Evolutionary conservation across 2,797 vertebrate genomes (phyloP).

Genomic region (Notamacropus eugenii): DNA sequence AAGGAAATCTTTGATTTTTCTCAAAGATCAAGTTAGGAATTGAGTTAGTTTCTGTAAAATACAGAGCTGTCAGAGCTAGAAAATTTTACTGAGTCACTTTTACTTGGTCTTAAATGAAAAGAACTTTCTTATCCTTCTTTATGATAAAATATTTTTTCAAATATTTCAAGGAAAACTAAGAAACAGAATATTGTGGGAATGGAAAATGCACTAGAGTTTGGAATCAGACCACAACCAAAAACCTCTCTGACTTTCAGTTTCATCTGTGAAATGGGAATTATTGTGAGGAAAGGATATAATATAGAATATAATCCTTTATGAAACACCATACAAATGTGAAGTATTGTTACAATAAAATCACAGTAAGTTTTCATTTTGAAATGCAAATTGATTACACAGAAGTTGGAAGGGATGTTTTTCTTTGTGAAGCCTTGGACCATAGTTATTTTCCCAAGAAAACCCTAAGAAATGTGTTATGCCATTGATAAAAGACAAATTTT

Average conservation of each 20-base stretch:
- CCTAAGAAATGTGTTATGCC: not conserved
- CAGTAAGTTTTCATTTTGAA: not conserved
- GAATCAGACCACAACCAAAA: not conserved
- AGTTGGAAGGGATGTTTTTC: not conserved
- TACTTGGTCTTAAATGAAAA: not conserved
- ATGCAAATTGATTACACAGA: not conserved
- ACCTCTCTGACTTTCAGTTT: not conserved
- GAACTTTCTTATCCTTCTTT: not conserved
- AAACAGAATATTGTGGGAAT: not conserved
- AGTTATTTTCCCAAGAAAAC: not conserved
- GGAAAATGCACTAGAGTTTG: not conserved
- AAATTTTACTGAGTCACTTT: conserved; percentile 41
- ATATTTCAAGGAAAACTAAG: not conserved
- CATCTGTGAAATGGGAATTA: not conserved
- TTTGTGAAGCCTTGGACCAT: not conserved
- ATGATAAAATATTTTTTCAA: not conserved
- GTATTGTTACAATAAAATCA: not conserved
- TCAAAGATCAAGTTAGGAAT: conserved; percentile 18
- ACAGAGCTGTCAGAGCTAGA: not conserved
- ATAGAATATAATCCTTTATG: not conserved
- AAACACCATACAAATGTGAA: not conserved
- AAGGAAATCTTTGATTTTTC: conserved; percentile 32
- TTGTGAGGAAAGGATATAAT: not conserved
- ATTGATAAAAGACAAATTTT: not conserved
- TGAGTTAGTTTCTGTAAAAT: not conserved